These are phyloP conservation scores for Thalassophryne amazonica DNA, from an alignment of 2,797 vertebrate species.

Conservation along the genomic window DNA sequence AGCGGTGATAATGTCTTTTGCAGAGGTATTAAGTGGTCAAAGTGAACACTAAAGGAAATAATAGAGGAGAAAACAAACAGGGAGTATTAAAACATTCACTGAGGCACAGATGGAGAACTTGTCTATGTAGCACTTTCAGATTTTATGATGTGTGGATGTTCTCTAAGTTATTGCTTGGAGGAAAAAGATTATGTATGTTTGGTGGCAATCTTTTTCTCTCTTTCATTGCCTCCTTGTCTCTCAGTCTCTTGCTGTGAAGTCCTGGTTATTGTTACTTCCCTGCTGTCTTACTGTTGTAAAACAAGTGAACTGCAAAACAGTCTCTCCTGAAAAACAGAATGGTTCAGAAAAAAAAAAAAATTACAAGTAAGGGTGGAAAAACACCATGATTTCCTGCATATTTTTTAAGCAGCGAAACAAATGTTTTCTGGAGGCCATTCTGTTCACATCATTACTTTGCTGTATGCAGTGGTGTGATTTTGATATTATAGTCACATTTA, in stretches of 20 bases:
- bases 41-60: conserved; percentile 9
- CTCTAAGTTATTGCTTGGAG: conserved; percentile 59
- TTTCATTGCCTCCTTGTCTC: not conserved
- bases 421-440: not conserved
- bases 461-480: not conserved
- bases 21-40: too few relatives aligned
- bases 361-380: conserved; percentile 33
- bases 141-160: conserved; percentile 64
- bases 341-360: conserved; percentile 43
- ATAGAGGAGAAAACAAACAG: conserved; percentile 4
- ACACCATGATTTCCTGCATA: conserved; percentile 14
- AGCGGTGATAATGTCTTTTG: too few relatives aligned
- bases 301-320: conserved; percentile 57
- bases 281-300: conserved; percentile 60
- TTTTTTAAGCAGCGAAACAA: not conserved
- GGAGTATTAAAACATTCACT: conserved; percentile 37
- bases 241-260: conserved; percentile 44
- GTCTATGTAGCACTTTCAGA: conserved; percentile 57
- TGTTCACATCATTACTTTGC: not conserved
- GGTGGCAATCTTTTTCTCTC: conserved; percentile 28
- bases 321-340: conserved; percentile 36
- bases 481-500: not conserved
- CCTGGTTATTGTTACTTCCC: conserved; percentile 60
- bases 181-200: conserved; percentile 56
- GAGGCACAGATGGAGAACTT: conserved; percentile 62